phyloP scores from a whole-genome alignment of 2,888 invertebrate genomes.

The Tubiluchus corallicola region DNA sequence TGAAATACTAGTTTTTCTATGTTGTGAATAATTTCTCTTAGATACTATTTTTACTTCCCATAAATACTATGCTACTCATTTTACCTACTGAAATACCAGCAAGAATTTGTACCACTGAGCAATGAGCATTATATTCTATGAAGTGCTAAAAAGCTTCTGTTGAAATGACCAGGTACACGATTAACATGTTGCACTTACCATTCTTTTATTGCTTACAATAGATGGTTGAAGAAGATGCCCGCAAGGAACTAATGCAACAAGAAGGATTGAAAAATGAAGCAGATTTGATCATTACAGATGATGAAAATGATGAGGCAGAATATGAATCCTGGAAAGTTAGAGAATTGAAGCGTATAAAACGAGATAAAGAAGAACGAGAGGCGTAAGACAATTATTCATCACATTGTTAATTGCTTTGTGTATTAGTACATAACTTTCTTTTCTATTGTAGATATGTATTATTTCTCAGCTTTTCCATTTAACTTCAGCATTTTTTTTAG shows the following conservation, averaged over 20 bases:
- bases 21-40: no score
- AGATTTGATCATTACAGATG: conserved; percentile 32
- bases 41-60: no score
- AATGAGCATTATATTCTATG: no score
- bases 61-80: no score
- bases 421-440: conserved; percentile 4
- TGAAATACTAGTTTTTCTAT: neutral
- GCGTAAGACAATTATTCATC: conserved; percentile 43
- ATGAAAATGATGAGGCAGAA: conserved; percentile 75
- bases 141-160: no score
- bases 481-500: neutral
- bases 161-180: no score
- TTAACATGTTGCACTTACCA: no score
- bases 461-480: neutral
- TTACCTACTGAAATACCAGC: no score
- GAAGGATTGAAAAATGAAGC: neutral
- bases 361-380: conserved; percentile 87
- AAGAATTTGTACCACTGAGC: no score
- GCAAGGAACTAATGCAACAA: neutral
- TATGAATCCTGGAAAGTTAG: conserved; percentile 96
- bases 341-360: conserved; percentile 84
- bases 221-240: conserved; percentile 6
- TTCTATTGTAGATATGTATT: conserved; percentile 1
- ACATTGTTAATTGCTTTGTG: conserved; percentile 8
- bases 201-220: no score